Base-by-base conservation (phyloP, 2,113 vertebrate genomes). In the Silurus meridionalis region DNA sequence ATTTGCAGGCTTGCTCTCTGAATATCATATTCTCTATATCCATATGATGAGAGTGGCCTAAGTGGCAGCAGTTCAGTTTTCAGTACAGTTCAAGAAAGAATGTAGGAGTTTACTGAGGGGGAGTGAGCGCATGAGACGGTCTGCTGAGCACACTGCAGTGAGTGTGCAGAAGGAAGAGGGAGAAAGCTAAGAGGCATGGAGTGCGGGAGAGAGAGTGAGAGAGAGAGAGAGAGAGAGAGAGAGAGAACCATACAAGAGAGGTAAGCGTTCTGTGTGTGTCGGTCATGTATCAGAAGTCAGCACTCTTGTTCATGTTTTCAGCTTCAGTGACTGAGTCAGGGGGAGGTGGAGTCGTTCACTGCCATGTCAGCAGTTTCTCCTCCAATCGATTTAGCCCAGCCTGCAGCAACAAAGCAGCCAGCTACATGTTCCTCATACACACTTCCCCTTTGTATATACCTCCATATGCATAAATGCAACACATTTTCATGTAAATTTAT, bases 311-410 rank as follows among this genome's bases (percentile, higher is more conserved):
- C 94, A 93, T 94, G 93, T 92, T 94, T 96, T 93, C 94, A 94
- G 93, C 93, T 94, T 92, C 89, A 94, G 91, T 94, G 58, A 80
- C 78, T 80, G 94, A 95, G 91, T 95, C 94, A 95, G 90, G 78
- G 83, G 85, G 88, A 87, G 86, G 90, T 86, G 92, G 91, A 89
- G 91, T 86, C 88, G 87, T 52, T 82, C 55, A 90, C 91, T 94
- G 94, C 93, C 92, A 89, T 93, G 94, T 95, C 94, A 96, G 95
- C 94, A 95, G 92, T 94, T 95, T 95, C 92, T 90, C 89, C 91
- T 85, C 74, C 92, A 93, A 95, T 96, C 92, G 93, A 94, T 96
- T 94, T 93, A 93, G 93, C 91, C 91, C 91, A 92, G 93, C 90
- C 93, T 94, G 93, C 91, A 94, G 94, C 91, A 92, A 91, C 83